Conservation (phyloP, 2,113 vertebrate genomes). For the Coracopsis vasa region DNA sequence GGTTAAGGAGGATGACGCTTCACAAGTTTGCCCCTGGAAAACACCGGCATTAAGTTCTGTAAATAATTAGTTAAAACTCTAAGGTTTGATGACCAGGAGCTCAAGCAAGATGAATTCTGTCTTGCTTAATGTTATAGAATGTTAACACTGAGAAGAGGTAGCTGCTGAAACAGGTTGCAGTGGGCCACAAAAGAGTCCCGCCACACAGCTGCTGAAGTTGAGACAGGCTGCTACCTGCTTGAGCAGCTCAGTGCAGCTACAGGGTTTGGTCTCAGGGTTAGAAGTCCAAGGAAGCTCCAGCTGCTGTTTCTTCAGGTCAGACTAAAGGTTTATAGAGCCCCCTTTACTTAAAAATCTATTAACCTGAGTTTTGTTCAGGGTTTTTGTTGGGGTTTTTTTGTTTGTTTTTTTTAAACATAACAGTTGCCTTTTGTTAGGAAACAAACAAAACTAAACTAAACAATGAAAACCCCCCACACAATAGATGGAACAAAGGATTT, state of each 20-base stretch:
- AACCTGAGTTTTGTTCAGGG: background rate
- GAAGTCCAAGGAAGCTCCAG: background rate
- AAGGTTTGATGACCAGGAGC: background rate
- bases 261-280: background rate
- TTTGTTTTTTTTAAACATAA: background rate
- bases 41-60: background rate
- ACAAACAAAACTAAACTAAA: background rate
- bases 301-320: background rate
- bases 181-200: accelerated
- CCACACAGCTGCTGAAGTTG: background rate
- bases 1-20: background rate
- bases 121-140: background rate
- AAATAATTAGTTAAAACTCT: background rate
- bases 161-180: background rate
- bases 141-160: background rate
- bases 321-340: background rate
- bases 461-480: background rate
- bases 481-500: background rate
- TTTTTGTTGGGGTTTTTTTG: background rate
- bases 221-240: background rate
- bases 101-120: background rate
- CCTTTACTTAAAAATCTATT: background rate
- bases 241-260: background rate
- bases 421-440: background rate
- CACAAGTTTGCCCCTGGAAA: background rate